A percentile compares a stretch with the other conserved stretches of the same genome.
phyloP scores from a whole-genome alignment of 2,797 vertebrate genomes.

The Sebastes reedi region DNA sequence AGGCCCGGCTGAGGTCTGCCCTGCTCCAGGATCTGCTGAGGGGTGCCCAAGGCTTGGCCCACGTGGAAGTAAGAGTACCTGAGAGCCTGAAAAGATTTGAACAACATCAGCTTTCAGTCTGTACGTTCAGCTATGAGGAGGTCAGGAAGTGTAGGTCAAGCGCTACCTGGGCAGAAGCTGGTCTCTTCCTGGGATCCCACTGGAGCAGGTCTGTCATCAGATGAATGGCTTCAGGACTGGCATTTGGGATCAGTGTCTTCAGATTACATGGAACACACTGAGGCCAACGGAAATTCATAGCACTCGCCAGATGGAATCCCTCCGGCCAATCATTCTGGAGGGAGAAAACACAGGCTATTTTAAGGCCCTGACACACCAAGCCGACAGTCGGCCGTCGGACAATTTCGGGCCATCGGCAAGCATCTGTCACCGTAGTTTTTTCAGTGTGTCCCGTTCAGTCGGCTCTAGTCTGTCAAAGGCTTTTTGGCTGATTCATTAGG shows the following conservation, averaged over 20 bases:
- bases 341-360: not conserved
- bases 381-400: too few relatives aligned
- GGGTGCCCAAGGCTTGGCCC: conserved; percentile 87
- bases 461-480: too few relatives aligned
- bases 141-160: not conserved
- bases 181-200: conserved; percentile 97
- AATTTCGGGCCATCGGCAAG: too few relatives aligned
- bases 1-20: conserved; percentile 82
- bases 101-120: not conserved
- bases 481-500: too few relatives aligned
- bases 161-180: conserved; percentile 91
- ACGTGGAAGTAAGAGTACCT: conserved; percentile 93
- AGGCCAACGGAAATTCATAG: conserved; percentile 98
- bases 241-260: conserved; percentile 95
- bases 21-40: conserved; percentile 86
- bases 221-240: conserved; percentile 91
- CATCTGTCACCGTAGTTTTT: too few relatives aligned
- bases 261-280: conserved; percentile 94
- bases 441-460: too few relatives aligned
- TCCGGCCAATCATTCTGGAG: conserved; percentile 93
- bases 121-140: not conserved
- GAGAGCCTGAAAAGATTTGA: conserved; percentile 82
- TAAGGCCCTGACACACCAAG: too few relatives aligned
- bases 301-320: conserved; percentile 90
- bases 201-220: conserved; percentile 93